Conservation (phyloP, 1,140 invertebrate genomes). For the Papilio dardanus region DNA sequence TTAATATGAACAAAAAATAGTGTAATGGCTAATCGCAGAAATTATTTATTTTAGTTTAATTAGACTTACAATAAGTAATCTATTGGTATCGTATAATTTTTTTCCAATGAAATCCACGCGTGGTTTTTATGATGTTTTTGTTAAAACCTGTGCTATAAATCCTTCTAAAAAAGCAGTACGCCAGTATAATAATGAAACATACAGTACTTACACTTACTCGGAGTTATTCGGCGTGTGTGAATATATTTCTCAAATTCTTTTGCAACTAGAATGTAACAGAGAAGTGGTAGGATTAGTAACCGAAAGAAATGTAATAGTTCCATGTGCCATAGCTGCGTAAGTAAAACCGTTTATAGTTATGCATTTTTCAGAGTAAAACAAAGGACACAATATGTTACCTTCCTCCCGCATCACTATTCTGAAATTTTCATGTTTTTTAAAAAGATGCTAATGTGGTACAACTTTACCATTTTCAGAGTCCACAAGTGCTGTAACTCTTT, state of each 20-base stretch:
- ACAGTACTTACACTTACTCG: conserved; percentile 66
- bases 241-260: conserved; percentile 72
- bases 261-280: conserved; percentile 64
- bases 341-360: no score
- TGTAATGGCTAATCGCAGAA: conserved; percentile 1
- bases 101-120: conserved; percentile 63
- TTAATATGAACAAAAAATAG: conserved; percentile 25
- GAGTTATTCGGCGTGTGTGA: conserved; percentile 73
- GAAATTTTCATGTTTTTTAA: background rate
- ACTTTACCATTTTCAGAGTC: conserved; percentile 62
- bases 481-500: conserved; percentile 76
- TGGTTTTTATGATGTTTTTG: conserved; percentile 73
- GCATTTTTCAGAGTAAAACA: no score
- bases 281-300: conserved; percentile 68
- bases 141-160: conserved; percentile 64
- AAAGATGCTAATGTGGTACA: background rate
- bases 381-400: no score
- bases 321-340: conserved; percentile 74
- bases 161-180: conserved; percentile 64
- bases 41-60: conserved; percentile 9
- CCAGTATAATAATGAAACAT: conserved; percentile 55
- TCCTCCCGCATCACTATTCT: background rate
- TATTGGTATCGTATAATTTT: background rate
- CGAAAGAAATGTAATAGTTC: conserved; percentile 69
- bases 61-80: background rate